These are phyloP conservation scores for Trinectes maculatus DNA, from an alignment of 2,113 vertebrate genomes.

Conservation along the genomic window DNA sequence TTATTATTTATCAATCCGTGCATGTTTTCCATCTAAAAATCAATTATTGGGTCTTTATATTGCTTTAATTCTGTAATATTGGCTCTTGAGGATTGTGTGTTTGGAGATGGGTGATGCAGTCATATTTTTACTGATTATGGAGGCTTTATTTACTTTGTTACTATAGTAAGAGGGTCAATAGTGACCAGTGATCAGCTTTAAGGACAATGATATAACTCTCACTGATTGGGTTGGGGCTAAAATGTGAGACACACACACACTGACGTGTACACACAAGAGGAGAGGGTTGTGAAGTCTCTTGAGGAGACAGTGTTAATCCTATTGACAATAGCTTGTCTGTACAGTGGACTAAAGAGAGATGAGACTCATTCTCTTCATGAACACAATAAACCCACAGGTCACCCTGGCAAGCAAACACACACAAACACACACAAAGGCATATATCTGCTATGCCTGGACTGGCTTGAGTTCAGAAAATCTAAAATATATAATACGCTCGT, in stretches of 20 bases:
- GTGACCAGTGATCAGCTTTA: constrained; percentile 7
- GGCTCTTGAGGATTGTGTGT: neutral
- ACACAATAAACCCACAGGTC: constrained; percentile 56
- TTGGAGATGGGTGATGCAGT: neutral
- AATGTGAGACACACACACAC: constrained; percentile 9
- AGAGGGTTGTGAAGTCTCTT: constrained; percentile 50
- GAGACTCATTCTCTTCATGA: constrained; percentile 63
- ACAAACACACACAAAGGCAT: constrained; percentile 18
- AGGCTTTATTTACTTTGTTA: too few species aligned
- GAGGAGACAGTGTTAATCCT: constrained; percentile 56
- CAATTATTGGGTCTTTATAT: neutral
- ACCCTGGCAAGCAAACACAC: constrained; percentile 30
- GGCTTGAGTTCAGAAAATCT: constrained; percentile 3
- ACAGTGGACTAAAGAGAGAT: constrained; percentile 60
- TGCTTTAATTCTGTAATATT: neutral
- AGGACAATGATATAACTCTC: constrained; percentile 17
- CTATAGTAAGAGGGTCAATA: neutral
- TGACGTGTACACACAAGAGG: constrained; percentile 13
- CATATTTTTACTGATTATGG: neutral
- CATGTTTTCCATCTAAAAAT: neutral
- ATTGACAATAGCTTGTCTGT: constrained; percentile 59
- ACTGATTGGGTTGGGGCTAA: constrained; percentile 23
- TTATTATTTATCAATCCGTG: too few species aligned
- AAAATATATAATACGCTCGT: constrained; percentile 37
- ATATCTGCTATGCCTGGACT: constrained; percentile 21